phyloP scores from a whole-genome alignment of 2,113 vertebrate genomes.

The Microcebus lehilahytsara region DNA sequence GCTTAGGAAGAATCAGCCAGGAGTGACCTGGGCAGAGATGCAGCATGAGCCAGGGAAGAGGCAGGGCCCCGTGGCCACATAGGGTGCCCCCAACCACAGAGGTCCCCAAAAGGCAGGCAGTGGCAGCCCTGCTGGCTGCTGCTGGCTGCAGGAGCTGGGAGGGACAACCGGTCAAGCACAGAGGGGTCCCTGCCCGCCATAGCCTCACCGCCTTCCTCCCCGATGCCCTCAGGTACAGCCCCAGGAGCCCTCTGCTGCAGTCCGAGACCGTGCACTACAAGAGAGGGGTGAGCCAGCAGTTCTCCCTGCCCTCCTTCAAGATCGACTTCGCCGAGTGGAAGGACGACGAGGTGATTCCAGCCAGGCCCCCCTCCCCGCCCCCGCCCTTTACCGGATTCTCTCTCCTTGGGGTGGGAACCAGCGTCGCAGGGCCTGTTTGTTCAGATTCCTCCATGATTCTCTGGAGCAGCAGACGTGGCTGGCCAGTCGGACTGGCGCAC shows the following conservation, averaged over 20 bases:
- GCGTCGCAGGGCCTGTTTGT: neutral
- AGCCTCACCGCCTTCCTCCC: neutral
- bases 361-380: neutral
- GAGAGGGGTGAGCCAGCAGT: constrained; percentile 97
- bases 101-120: constrained; percentile 27
- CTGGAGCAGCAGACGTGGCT: neutral
- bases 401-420: rapidly evolving
- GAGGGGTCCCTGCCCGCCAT: neutral
- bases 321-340: constrained; percentile 97
- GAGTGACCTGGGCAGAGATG: neutral
- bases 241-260: constrained; percentile 90
- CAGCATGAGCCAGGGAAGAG: neutral
- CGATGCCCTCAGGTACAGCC: constrained; percentile 89
- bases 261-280: constrained; percentile 98
- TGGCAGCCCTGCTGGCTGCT: constrained; percentile 2
- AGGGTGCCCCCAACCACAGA: neutral
- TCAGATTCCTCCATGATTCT: neutral
- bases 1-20: neutral
- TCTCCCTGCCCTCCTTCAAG: constrained; percentile 97
- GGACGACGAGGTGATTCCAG: constrained; percentile 92
- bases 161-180: neutral
- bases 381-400: neutral
- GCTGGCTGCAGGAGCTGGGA: neutral
- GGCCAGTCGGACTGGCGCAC: neutral
- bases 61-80: neutral